Conservation (phyloP, 1,140 invertebrate genomes). For the Varroa destructor region DNA sequence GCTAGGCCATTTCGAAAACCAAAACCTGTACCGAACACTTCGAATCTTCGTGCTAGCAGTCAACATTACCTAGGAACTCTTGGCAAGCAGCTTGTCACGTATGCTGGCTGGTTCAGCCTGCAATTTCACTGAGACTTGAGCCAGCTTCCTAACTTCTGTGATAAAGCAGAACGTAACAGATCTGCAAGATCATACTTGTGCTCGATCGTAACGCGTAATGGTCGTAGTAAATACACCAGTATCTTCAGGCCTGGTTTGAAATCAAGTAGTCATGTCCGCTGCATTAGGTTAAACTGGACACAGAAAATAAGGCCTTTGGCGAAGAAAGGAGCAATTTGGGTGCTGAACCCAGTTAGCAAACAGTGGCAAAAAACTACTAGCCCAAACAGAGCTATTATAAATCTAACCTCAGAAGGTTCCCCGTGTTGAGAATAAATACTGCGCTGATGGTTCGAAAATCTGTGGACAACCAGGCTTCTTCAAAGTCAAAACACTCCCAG, state of each 20-base stretch:
- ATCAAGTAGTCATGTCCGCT: background rate
- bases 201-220: background rate
- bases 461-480: background rate
- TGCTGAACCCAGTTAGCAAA: background rate
- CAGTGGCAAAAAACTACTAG: background rate
- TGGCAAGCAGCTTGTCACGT: background rate
- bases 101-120: background rate
- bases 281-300: background rate
- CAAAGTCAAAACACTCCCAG: background rate
- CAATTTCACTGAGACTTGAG: background rate
- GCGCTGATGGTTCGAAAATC: background rate
- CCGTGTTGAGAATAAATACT: slow-evolving; percentile 10
- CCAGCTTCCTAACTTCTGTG: background rate
- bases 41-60: background rate
- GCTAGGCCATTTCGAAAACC: background rate
- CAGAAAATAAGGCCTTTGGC: background rate
- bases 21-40: background rate
- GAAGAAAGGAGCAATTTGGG: background rate
- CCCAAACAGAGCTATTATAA: background rate
- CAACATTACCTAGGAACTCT: background rate
- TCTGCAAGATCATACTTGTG: background rate
- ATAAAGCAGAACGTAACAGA: background rate
- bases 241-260: background rate
- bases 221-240: background rate
- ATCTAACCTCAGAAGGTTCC: background rate